Base-by-base conservation (phyloP, 2,888 invertebrate genomes). In the Anthophora plumipes region DNA sequence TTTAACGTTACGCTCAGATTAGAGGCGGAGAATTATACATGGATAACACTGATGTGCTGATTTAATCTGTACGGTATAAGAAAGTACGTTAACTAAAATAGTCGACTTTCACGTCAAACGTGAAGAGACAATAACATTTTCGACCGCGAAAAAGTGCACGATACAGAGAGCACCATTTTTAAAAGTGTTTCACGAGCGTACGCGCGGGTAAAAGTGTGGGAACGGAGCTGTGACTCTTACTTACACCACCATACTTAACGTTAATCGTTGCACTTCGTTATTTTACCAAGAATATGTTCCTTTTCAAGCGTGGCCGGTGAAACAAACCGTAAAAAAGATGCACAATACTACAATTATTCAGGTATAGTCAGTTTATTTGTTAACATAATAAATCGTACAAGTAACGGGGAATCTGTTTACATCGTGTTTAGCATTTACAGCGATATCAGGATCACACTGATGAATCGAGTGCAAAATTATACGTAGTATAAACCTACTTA, bases 351-450 rank as follows among this genome's bases (percentile, higher is more conserved):
- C 6, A 54, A 14, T 25, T 14, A n/a, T 20, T 55, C 12, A 37
- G 5, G 14, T 39, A n/a, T 66, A 59, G 66, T 41, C 52, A 7
- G 11, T 79, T 77, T 79, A 69, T 79, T 79, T 31, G 39, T 63
- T 59, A 79, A 70, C 78, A 68, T 52, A 74, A 68, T 52, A 74
- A 69, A 77, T 54, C 41, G 46, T 52, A 79, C 64, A 77, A 50
- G 14, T 46, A 69, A 69, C n/a, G 17, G 22, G 1, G 39, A 52
- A 52, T 59, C 31, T 22, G 64, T 64, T 77, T 48, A 54, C 31
- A 70, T n/a, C n/a, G 52, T 66, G 12, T 64, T 46, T 1, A 64
- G 9, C 59, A 59, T 69, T 25, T 50, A 68, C 67, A 57, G 31
- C 12, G 48, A 37, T 57, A 46, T 43, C 57, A 48, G 17, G 37